phyloP scores from a whole-genome alignment of 2,888 invertebrate genomes.

The Pandemis corylana region DNA sequence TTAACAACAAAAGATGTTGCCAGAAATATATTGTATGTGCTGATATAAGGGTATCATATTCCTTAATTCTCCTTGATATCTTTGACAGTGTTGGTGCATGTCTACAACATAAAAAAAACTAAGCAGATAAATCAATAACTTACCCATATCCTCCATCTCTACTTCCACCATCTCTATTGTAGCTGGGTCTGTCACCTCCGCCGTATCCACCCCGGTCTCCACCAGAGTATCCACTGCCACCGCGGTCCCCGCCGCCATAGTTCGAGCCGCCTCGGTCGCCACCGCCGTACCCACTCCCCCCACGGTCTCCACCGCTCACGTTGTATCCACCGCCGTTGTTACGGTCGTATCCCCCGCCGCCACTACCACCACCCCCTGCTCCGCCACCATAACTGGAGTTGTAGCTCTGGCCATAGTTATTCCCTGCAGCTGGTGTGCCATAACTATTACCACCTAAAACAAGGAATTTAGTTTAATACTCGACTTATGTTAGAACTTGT shows the following conservation, averaged over 20 bases:
- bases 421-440: conserved; percentile 64
- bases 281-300: conserved; percentile 49
- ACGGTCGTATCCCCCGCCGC: conserved; percentile 58
- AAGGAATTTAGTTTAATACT: conserved; percentile 11
- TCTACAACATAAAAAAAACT: neutral
- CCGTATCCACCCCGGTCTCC: conserved; percentile 78
- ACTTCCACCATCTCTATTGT: conserved; percentile 85
- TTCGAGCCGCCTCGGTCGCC: conserved; percentile 62
- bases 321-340: conserved; percentile 54
- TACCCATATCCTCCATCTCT: conserved; percentile 86
- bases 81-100: neutral
- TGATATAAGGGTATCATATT: neutral
- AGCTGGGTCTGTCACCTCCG: conserved; percentile 78
- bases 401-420: conserved; percentile 70
- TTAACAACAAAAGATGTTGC: neutral
- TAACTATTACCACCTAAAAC: conserved; percentile 64
- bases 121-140: conserved; percentile 54
- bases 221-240: conserved; percentile 70
- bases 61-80: neutral
- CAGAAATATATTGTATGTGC: no score
- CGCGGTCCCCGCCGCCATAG: conserved; percentile 60
- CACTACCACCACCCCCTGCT: conserved; percentile 55
- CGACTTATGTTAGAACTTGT: neutral
- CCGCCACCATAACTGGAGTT: conserved; percentile 65
- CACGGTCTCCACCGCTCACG: conserved; percentile 55